Evolutionary conservation across 2,113 vertebrate genomes (phyloP).

Genomic region (Myiopsitta monachus): DNA sequence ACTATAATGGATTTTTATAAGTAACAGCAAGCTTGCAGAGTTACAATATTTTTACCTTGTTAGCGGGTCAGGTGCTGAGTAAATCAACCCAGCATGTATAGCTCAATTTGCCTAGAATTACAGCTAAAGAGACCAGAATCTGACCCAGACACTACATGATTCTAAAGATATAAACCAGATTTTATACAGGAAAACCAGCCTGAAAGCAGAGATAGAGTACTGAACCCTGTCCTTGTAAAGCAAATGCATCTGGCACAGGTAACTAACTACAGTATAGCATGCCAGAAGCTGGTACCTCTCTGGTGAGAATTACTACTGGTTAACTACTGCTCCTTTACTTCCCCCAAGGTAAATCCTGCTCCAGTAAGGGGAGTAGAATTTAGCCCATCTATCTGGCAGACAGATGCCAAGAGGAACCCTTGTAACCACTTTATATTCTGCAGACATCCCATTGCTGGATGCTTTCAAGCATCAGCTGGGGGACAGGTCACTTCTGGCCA

Average conservation of each 20-base stretch:
- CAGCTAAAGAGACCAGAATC: neutral
- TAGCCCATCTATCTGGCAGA: neutral
- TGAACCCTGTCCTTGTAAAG: neutral
- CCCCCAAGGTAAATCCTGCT: neutral
- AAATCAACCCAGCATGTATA: neutral
- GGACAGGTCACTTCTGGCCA: neutral
- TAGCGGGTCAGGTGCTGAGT: neutral
- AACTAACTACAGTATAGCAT: neutral
- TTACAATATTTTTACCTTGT: constrained; percentile 4
- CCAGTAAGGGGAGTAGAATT: neutral
- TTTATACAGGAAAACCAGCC: neutral
- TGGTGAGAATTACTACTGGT: neutral
- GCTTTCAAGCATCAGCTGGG: neutral
- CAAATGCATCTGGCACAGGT: neutral
- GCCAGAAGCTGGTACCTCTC: neutral
- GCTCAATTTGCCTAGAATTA: neutral
- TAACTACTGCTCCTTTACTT: neutral
- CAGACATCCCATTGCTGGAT: neutral
- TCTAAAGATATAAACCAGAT: neutral
- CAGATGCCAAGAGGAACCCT: neutral
- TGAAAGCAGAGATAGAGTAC: neutral
- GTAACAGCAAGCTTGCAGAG: neutral
- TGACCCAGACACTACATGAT: neutral
- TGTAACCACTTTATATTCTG: neutral
- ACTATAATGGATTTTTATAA: constrained; percentile 24